phyloP scores from a whole-genome alignment of 2,797 vertebrate species.

The Anguilla pacifica region DNA sequence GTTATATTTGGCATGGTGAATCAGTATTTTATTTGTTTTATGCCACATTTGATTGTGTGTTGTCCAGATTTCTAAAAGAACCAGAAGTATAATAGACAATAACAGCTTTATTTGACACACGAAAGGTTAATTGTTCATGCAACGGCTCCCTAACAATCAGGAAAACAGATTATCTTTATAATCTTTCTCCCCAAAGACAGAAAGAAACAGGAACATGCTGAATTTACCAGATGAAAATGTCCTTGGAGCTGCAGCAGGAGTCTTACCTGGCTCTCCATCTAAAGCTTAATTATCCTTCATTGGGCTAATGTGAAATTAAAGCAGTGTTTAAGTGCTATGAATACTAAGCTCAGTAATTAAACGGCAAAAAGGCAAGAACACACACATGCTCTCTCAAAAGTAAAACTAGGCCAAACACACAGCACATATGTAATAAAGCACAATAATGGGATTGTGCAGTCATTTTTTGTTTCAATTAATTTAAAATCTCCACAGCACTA shows the following conservation, averaged over 20 bases:
- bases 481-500: background rate
- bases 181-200: background rate
- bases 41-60: background rate
- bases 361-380: background rate
- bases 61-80: background rate
- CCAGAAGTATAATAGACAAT: background rate
- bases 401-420: background rate
- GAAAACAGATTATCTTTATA: background rate
- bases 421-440: background rate
- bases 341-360: slow-evolving; percentile 20
- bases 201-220: background rate
- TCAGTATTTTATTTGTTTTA: background rate
- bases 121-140: background rate
- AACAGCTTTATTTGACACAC: background rate
- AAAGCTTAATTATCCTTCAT: background rate
- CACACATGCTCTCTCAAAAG: background rate
- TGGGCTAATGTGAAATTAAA: slow-evolving; percentile 26
- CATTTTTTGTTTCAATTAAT: background rate
- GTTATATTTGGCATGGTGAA: background rate
- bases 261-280: background rate
- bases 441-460: background rate
- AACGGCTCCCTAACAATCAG: background rate
- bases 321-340: slow-evolving; percentile 15
- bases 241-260: background rate
- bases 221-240: background rate